Evolutionary conservation across 1,140 invertebrate genomes (phyloP), one percentile per base, ranked within the genome.

Genomic region (Magallana gigas): DNA sequence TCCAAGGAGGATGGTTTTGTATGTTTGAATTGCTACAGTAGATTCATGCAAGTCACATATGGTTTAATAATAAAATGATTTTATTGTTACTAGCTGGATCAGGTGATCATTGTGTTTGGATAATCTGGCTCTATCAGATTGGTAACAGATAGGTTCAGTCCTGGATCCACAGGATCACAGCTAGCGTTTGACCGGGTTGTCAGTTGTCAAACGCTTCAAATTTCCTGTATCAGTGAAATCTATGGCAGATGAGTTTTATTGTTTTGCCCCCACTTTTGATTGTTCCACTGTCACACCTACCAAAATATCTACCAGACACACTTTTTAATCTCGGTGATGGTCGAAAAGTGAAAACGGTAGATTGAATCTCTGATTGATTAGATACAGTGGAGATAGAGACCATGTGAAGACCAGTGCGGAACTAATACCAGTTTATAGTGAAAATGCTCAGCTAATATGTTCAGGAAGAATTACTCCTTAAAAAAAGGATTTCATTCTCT

Each of bases 211-310:
- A 76, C 68, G 36, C 18, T 64, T 76, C 14, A 29, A 8, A 29
- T 23, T 23, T 29, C 36, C 68, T 76, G 11, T 76, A 76, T 76
- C 68, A 29, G 68, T 36, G 18, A 76, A 76, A 76, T 76, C 68
- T 76, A 29, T 76, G 68, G 68, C 68, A 76, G 68, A 76, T 76
- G 68, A 76, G 68, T 76, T 76, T 76, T 76, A 76, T 76, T 76
- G 68, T 76, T 76, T 76, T 76, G 68, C 68, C 68, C 68, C 36
- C 68, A 23, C 68, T 76, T 76, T 36, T 76, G 68, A 76, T 76
- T 76, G 68, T 76, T 76, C 23, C 68, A 29, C 68, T 76, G 11
- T 76, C 36, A 76, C 68, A 76, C 68, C 68, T 76, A 76, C 68
- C 68, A 76, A 76, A 76, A 76, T 76, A 76, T 76, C 68, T 76